Evolutionary conservation across 2,888 invertebrate species (phyloP).

Genomic region (Stenchaetothrips biformis): DNA sequence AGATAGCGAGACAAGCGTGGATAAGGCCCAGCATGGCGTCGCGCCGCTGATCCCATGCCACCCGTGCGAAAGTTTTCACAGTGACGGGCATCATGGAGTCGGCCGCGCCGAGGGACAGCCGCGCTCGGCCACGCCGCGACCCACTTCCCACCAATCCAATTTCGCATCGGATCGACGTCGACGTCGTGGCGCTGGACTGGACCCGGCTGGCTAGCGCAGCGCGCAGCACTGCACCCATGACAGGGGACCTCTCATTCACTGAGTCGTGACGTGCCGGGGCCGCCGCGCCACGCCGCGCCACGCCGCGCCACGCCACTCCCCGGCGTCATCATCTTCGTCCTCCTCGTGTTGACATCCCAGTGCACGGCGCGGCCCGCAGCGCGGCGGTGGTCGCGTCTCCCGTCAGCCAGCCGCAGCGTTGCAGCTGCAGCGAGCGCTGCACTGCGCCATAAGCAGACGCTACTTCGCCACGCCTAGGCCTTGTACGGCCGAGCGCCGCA

Average conservation of each 20-base stretch:
- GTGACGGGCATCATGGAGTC: no score
- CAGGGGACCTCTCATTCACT: no score
- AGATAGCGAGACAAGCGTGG: not conserved
- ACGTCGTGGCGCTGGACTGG: not conserved
- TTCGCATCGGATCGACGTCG: conserved; percentile 9
- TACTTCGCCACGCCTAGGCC: not conserved
- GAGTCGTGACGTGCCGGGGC: not conserved
- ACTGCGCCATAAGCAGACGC: not conserved
- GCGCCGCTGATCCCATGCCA: not conserved
- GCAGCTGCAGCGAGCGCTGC: not conserved
- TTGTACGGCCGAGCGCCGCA: conserved; percentile 4
- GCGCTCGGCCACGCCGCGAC: not conserved
- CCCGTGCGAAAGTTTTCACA: not conserved
- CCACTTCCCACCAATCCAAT: conserved; percentile 14
- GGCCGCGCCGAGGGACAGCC: no score
- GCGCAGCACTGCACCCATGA: no score
- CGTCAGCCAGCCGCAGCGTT: not conserved
- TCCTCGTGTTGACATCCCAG: not conserved
- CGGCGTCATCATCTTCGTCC: no score
- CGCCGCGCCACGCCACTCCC: not conserved
- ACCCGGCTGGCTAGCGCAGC: not conserved
- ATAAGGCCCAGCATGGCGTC: not conserved
- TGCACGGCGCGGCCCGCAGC: not conserved
- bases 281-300: not conserved
- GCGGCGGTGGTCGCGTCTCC: not conserved